Evolutionary conservation across 1,140 invertebrate species (phyloP), one percentile per base, ranked within the genome.

Genomic region (Planococcus citri): DNA sequence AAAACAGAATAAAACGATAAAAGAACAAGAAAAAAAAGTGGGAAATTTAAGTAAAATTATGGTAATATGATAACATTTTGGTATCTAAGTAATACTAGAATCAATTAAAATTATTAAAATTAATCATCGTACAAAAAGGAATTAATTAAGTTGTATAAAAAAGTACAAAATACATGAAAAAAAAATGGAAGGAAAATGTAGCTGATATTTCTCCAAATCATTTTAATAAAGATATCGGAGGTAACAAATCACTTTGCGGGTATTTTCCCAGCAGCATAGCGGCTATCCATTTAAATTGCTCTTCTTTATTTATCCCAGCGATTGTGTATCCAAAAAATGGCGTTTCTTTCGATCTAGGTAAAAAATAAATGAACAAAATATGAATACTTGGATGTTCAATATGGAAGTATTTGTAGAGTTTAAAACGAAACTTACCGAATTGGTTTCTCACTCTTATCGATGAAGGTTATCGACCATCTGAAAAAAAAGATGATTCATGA

Each of bases 311-410:
- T 22, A 82, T 83, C 68, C 89, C 90, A 1, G 86, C 87, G 29
- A 92, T 78, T 0, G 87, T 88, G 72, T 85, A 84, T 0, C 91
- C 90, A 77, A 93, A 91, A 78, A 82, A 92, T 0, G 88, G 88
- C 38, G 79, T 83, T 58, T 88, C 87, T 77, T 87, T 90, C 27
- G 82, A 86, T 76, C 90, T 89, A 73, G 51, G 80, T 77, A 73
- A 27, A 73, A 41, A 71, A 71, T 69, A 8, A n/a, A 29, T 68
- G 20, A 67, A 24, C 33, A 37, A 8, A 60, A 9, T 17, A n/a
- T 60, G n/a, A 20, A 8, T 60, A 20, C 6, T 60, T 60, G 20
- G 8, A 60, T 60, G 21, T n/a, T n/a, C n/a, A n/a, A n/a, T n/a
- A n/a, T n/a, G n/a, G n/a, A n/a, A n/a, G n/a, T n/a, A n/a, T n/a